A percentile compares a stretch with the other conserved stretches of the same genome.
These are phyloP conservation scores for Anas platyrhynchos DNA, from an alignment of 2,113 vertebrate species.

Conservation along the genomic window DNA sequence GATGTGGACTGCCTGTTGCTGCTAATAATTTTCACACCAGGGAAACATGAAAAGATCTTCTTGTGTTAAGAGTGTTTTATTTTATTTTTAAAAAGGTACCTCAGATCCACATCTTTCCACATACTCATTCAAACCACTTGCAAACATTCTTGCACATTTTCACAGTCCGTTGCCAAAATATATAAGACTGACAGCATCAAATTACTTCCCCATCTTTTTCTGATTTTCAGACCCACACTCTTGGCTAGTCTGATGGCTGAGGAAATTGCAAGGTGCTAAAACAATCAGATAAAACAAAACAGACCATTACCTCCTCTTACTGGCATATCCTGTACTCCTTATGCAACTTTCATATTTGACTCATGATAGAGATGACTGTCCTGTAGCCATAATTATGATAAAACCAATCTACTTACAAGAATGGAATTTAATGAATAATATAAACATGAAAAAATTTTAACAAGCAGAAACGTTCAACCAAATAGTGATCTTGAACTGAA, in stretches of 20 bases:
- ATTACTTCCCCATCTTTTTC: constrained; percentile 32
- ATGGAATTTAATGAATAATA: neutral
- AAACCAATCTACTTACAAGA: neutral
- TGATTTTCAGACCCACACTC: constrained; percentile 15
- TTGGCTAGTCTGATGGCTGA: constrained; percentile 4
- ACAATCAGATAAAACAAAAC: constrained; percentile 55
- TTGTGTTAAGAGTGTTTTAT: constrained; percentile 20
- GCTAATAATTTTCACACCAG: constrained; percentile 55
- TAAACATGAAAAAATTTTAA: neutral
- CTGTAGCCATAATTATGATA: neutral
- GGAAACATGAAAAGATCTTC: constrained; percentile 42
- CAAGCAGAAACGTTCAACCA: neutral
- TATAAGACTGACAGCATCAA: constrained; percentile 14
- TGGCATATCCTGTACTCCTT: constrained; percentile 16
- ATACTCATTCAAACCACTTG: constrained; percentile 21
- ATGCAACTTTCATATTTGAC: constrained; percentile 11
- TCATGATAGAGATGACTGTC: neutral
- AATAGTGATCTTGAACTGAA: neutral
- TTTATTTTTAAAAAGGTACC: constrained; percentile 44
- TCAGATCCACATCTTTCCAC: constrained; percentile 10
- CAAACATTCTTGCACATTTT: constrained; percentile 46
- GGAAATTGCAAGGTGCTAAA: constrained; percentile 62
- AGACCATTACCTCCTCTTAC: constrained; percentile 37
- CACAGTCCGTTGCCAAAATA: constrained; percentile 42
- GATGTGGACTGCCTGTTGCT: constrained; percentile 6